A percentile compares a stretch with the other conserved stretches of the same genome.
Conservation (phyloP, 2,797 vertebrate species). For the Fringilla coelebs region DNA sequence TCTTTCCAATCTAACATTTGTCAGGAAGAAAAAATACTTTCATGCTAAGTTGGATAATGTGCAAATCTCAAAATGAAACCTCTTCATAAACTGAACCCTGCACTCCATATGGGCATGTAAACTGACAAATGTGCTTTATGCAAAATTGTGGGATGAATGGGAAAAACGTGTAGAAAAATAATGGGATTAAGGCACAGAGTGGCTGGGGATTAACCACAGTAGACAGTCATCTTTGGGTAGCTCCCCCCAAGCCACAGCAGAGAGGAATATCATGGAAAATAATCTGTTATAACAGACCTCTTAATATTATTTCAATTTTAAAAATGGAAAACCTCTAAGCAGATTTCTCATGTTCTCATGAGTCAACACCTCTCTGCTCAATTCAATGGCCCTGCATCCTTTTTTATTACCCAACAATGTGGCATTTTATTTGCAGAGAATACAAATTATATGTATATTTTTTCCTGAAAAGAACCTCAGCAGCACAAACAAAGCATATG, state of each 20-base stretch:
- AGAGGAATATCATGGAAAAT: background rate
- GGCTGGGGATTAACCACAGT: background rate
- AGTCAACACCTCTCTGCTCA: background rate
- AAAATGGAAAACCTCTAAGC: background rate
- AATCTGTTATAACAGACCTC: background rate
- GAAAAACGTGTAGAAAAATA: background rate
- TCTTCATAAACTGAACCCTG: background rate
- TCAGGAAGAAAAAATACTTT: background rate
- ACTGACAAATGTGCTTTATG: background rate
- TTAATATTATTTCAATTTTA: background rate
- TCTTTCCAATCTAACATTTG: slow-evolving; percentile 16
- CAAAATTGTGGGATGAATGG: background rate
- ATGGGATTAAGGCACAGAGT: background rate
- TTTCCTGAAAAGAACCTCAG: background rate
- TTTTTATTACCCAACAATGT: background rate
- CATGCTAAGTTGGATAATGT: background rate
- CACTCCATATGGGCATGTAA: background rate
- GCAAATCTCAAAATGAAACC: background rate
- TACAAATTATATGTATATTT: background rate
- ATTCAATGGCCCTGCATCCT: background rate
- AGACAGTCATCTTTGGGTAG: background rate
- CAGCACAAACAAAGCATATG: background rate
- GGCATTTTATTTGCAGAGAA: background rate
- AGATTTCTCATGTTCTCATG: background rate
- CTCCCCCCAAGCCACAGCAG: background rate